A percentile compares a stretch with the other conserved stretches of the same genome.
Conservation (phyloP, 2,113 vertebrate genomes). For the Carassius auratus region DNA sequence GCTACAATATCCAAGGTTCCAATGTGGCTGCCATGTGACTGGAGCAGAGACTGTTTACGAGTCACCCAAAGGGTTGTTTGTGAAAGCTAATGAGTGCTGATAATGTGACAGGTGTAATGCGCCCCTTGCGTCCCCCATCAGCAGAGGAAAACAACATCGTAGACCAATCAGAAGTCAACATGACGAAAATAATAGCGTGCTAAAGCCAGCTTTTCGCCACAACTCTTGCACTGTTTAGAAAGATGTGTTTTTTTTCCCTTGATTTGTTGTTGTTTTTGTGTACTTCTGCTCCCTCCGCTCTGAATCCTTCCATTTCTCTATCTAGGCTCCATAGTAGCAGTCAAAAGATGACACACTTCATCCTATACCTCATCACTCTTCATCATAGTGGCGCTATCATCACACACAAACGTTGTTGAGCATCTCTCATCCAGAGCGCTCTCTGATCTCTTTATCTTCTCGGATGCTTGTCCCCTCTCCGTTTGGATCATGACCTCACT, state of each 20-base stretch:
- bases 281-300: background rate
- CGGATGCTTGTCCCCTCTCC: constrained; percentile 46
- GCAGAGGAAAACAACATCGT: constrained; percentile 41
- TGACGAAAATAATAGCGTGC: constrained; percentile 4
- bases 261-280: constrained; percentile 35
- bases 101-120: too few relatives aligned
- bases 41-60: too few relatives aligned
- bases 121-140: too few relatives aligned
- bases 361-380: constrained; percentile 1
- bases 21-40: too few relatives aligned
- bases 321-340: constrained; percentile 17
- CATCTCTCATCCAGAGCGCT: constrained; percentile 45
- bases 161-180: background rate
- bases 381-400: constrained; percentile 7
- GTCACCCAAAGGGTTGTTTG: too few relatives aligned
- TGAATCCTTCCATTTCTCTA: constrained; percentile 6
- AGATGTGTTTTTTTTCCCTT: constrained; percentile 42
- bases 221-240: constrained; percentile 24
- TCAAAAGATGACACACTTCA: constrained; percentile 26
- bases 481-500: constrained; percentile 40
- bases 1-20: too few relatives aligned
- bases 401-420: constrained; percentile 42
- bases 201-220: constrained; percentile 27
- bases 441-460: constrained; percentile 43
- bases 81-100: too few relatives aligned